A percentile compares a stretch with the other conserved stretches of the same genome.
Evolutionary conservation across 2,113 vertebrate species (phyloP).

Genomic region (Candoia aspera): DNA sequence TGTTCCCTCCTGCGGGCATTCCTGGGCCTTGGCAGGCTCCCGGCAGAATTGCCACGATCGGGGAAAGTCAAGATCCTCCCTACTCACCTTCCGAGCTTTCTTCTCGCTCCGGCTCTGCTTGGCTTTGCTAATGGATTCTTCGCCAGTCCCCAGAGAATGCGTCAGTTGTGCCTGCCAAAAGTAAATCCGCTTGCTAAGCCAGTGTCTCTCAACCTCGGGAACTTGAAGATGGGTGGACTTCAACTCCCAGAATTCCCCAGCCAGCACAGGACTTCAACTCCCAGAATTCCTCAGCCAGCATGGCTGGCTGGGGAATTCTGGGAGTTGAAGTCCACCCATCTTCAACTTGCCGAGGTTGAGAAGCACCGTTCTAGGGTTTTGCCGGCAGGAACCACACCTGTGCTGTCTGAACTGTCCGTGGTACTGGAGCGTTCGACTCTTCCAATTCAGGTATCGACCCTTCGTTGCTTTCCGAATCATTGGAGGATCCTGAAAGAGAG

Average conservation of each 20-base stretch:
- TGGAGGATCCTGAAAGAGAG: conserved; percentile 76
- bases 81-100: conserved; percentile 91
- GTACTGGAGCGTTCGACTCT: conserved; percentile 74
- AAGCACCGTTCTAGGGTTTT: too few species aligned
- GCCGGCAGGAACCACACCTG: conserved; percentile 70
- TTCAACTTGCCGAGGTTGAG: too few species aligned
- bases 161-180: conserved; percentile 64
- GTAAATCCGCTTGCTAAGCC: neutral
- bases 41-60: too few species aligned
- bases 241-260: too few species aligned
- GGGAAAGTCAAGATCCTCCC: too few species aligned
- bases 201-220: too few species aligned
- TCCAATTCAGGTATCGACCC: conserved; percentile 87
- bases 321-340: neutral
- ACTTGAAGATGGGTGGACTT: too few species aligned
- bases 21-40: too few species aligned
- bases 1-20: too few species aligned
- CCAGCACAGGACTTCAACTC: too few species aligned
- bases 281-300: too few species aligned
- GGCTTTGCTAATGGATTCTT: conserved; percentile 86
- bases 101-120: conserved; percentile 98
- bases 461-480: conserved; percentile 87
- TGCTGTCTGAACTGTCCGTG: conserved; percentile 67
- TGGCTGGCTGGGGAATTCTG: neutral
- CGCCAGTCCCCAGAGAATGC: conserved; percentile 77